These are phyloP conservation scores for Agonopterix heracliana DNA, from an alignment of 2,888 invertebrate species.

Conservation along the genomic window DNA sequence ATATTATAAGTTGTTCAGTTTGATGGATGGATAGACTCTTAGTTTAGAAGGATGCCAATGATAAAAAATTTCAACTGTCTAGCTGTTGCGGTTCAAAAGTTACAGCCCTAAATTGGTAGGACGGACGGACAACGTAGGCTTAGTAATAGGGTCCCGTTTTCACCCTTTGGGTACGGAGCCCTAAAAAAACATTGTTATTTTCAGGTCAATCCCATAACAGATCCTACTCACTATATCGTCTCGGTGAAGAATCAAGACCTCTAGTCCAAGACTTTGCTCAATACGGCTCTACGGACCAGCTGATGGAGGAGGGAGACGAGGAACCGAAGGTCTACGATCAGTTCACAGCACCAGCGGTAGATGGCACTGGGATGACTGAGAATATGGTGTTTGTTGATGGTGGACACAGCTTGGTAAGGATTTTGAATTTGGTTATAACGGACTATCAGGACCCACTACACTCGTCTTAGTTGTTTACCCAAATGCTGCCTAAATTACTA, in stretches of 20 bases:
- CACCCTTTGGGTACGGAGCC: too few relatives aligned
- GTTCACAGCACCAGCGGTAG: constrained; percentile 86
- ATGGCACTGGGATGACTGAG: constrained; percentile 80
- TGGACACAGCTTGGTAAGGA: constrained; percentile 83
- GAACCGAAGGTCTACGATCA: constrained; percentile 86
- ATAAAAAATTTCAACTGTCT: too few relatives aligned
- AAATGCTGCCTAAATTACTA: too few relatives aligned
- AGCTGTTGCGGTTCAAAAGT: too few relatives aligned
- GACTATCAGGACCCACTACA: neutral
- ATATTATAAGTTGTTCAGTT: too few relatives aligned
- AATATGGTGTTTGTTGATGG: constrained; percentile 92
- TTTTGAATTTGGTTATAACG: neutral
- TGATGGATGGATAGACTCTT: too few relatives aligned
- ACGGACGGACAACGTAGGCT: too few relatives aligned
- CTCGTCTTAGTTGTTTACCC: too few relatives aligned
- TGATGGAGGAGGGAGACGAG: constrained; percentile 81
- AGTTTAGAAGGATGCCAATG: too few relatives aligned
- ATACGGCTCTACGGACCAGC: constrained; percentile 84
- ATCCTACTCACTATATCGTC: constrained; percentile 84
- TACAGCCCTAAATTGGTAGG: too few relatives aligned
- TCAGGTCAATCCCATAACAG: constrained; percentile 92
- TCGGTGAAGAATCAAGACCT: constrained; percentile 83
- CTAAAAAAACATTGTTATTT: constrained; percentile 22
- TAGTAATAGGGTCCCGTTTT: too few relatives aligned
- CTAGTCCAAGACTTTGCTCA: constrained; percentile 91